A percentile compares a stretch with the other conserved stretches of the same genome.
Conservation (phyloP, 37 sponge, comb jelly and placozoan species). For the Cliona cf. orientalis region DNA sequence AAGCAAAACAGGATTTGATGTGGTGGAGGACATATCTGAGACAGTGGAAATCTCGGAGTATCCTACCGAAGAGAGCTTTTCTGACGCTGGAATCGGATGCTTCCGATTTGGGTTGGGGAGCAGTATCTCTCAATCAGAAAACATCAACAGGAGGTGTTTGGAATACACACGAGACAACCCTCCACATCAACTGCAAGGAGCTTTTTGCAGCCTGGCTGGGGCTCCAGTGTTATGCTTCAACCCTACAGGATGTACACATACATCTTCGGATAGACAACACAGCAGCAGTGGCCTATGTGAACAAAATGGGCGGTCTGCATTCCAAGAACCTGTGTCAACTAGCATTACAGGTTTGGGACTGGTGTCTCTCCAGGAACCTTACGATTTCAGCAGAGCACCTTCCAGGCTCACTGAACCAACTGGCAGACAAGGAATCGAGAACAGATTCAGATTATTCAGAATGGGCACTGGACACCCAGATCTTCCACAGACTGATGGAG, state of each 20-base stretch:
- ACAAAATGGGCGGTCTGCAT: conserved; percentile 20
- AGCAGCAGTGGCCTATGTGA: conserved; percentile 15
- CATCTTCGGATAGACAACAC: conserved; percentile 29
- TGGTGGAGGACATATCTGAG: background rate
- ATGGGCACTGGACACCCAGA: conserved; percentile 9
- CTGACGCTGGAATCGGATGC: conserved; percentile 40
- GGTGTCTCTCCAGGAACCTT: conserved; percentile 8
- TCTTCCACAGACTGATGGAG: conserved; percentile 16
- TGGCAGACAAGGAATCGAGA: conserved; percentile 40
- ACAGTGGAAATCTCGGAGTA: background rate
- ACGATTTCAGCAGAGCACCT: conserved; percentile 26
- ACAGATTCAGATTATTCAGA: background rate
- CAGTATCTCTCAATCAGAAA: background rate
- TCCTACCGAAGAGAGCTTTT: background rate
- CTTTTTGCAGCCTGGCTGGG: conserved; percentile 30
- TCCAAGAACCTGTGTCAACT: conserved; percentile 7
- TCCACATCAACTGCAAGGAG: conserved; percentile 27
- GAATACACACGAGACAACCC: background rate
- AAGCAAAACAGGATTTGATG: background rate
- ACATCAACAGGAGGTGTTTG: conserved; percentile 11
- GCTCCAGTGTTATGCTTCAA: conserved; percentile 9
- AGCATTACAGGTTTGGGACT: conserved; percentile 31
- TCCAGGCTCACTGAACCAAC: conserved; percentile 16
- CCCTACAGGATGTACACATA: background rate
- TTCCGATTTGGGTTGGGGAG: conserved; percentile 42